These are phyloP conservation scores for Delphinapterus leucas DNA, from an alignment of 2,113 vertebrate species.

Conservation along the genomic window DNA sequence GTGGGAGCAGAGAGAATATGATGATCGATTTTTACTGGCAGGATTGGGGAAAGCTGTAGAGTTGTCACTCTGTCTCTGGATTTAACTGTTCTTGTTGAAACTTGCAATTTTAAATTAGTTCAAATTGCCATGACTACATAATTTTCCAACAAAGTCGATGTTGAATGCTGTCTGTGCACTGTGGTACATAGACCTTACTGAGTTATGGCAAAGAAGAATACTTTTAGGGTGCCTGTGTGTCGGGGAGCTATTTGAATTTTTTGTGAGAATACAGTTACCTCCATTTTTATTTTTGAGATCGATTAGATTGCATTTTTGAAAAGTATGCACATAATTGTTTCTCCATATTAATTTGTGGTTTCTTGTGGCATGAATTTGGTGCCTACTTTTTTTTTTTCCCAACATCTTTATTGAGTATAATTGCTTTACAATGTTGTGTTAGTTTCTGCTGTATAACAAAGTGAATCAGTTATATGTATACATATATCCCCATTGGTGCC, in stretches of 20 bases:
- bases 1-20: background rate
- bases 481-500: no score
- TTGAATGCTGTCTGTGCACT: background rate
- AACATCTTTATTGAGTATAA: no score
- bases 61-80: background rate
- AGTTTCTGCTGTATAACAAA: no score
- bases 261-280: background rate
- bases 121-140: background rate
- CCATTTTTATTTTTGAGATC: background rate
- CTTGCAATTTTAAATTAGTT: conserved; percentile 7
- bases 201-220: background rate
- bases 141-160: background rate
- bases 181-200: background rate
- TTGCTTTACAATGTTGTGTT: no score
- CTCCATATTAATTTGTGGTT: background rate
- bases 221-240: background rate
- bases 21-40: background rate
- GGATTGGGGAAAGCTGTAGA: background rate
- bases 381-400: background rate
- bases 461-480: no score
- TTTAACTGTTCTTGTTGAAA: background rate
- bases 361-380: background rate
- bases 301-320: background rate
- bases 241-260: background rate
- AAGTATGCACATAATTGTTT: background rate